Percentiles rank a stretch among this genome's conserved stretches.
Evolutionary conservation across 2,797 vertebrate genomes (phyloP).

Genomic region (Aotus griseimembra): DNA sequence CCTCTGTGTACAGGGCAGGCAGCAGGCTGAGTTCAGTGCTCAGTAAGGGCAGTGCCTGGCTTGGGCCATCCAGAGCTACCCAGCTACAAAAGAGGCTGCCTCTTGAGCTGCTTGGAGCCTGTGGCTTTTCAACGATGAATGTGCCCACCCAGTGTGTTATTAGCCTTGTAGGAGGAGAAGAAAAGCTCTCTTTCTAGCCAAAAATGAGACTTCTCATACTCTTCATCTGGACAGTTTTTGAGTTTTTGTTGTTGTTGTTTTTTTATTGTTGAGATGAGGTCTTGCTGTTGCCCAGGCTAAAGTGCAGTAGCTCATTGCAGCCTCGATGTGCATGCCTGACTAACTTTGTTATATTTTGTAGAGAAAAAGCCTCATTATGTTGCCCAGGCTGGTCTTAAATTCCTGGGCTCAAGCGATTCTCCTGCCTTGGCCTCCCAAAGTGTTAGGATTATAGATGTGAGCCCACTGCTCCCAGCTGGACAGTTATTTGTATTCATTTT

Average conservation of each 20-base stretch:
- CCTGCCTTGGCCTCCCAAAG: neutral
- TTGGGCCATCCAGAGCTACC: neutral
- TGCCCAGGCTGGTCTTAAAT: neutral
- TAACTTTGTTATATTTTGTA: neutral
- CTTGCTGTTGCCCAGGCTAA: neutral
- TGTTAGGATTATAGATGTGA: neutral
- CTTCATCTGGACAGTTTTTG: neutral
- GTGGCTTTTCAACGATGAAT: neutral
- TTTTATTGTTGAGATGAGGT: neutral
- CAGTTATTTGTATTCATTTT: slow-evolving; percentile 19
- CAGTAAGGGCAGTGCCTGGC: neutral
- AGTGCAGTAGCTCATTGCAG: neutral
- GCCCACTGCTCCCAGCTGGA: neutral
- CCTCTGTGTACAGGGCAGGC: neutral
- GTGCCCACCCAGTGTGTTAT: neutral
- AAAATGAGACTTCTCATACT: neutral
- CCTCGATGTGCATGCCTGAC: neutral
- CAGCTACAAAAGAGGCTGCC: neutral
- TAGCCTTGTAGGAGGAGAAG: neutral
- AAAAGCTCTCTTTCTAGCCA: neutral
- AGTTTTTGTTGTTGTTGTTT: too few species aligned
- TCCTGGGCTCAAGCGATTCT: neutral
- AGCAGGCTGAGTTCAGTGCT: neutral
- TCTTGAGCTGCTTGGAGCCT: neutral
- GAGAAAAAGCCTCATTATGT: neutral